Percentiles rank a stretch among this genome's conserved stretches.
phyloP scores from a whole-genome alignment of 2,888 invertebrate species.

The Meandrusa payeni region DNA sequence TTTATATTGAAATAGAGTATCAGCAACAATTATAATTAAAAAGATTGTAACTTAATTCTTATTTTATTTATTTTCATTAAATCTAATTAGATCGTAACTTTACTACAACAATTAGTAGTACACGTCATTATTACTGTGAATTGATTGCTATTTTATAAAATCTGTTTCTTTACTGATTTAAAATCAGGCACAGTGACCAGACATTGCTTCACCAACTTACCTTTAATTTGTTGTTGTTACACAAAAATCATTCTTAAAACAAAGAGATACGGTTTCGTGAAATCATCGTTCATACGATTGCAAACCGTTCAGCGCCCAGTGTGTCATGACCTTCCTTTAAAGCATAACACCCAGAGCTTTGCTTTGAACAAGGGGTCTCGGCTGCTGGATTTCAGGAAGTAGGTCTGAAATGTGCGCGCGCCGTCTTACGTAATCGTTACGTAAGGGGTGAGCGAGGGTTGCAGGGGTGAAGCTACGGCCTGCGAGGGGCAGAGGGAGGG shows the following conservation, averaged over 20 bases:
- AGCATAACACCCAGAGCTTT: slow-evolving; percentile 11
- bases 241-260: slow-evolving; percentile 22
- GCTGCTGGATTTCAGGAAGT: slow-evolving; percentile 38
- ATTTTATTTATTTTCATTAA: too few species aligned
- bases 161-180: slow-evolving; percentile 45
- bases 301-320: slow-evolving; percentile 2
- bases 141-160: slow-evolving; percentile 33
- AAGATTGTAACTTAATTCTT: too few species aligned
- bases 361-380: slow-evolving; percentile 31
- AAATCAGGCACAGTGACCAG: slow-evolving; percentile 41
- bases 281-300: not conserved
- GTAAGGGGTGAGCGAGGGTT: slow-evolving; percentile 60
- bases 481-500: slow-evolving; percentile 34
- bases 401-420: slow-evolving; percentile 65
- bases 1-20: too few species aligned
- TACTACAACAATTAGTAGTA: too few species aligned
- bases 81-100: too few species aligned
- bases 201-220: slow-evolving; percentile 22
- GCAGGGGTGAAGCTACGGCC: slow-evolving; percentile 31
- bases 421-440: slow-evolving; percentile 73
- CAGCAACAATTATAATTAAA: too few species aligned
- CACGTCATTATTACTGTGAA: not conserved
- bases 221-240: not conserved
- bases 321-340: not conserved
- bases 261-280: not conserved